Evolutionary conservation across 92 coral and sea anemone species (phyloP), one percentile per base, ranked within the genome.

Genomic region (Nematostella vectensis): DNA sequence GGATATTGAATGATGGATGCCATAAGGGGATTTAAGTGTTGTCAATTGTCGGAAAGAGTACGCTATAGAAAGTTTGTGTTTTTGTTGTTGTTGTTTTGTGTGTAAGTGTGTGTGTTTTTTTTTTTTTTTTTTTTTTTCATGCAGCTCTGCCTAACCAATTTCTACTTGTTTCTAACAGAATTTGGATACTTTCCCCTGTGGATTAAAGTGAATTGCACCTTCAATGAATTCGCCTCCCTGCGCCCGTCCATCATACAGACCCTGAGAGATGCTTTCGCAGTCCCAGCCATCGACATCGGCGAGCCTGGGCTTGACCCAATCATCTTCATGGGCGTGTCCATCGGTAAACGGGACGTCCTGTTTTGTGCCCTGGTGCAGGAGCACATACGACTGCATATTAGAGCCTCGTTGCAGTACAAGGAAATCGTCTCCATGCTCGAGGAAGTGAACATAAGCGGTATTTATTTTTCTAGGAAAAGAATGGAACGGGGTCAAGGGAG

Each of bases 161-260:
- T n/a, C n/a, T 33, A 15, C 29, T 11, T 51, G 50, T 42, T 28
- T 26, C 44, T 56, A 57, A 36, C 58, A 85, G 94, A 71, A 39
- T 80, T 72, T 36, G 87, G 87, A n/a, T 85, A 80, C 52, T 85
- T 75, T 33, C 94, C 88, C 15, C 58, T 85, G 15, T 85, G 94
- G 94, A 62, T 85, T 36, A 75, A 69, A 69, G 59, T 80, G 54
- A 80, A 48, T 19, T 58, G 47, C 31, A 65, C 42, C 23, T 85
- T 85, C 55, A 38, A 70, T 24, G 70, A 81, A 54, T 85, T 85
- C 57, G 62, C 69, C 17, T 59, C 70, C 30, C 69, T 47, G 61
- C 72, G 62, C 4, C 48, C 47, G 57, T 43, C 50, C 21, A 56
- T 85, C 23, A 48, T 85, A 27, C 77, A 67, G 50, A 49, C 63